Base-by-base conservation (phyloP, 2,113 vertebrate species). In the Paratilapia polleni region DNA sequence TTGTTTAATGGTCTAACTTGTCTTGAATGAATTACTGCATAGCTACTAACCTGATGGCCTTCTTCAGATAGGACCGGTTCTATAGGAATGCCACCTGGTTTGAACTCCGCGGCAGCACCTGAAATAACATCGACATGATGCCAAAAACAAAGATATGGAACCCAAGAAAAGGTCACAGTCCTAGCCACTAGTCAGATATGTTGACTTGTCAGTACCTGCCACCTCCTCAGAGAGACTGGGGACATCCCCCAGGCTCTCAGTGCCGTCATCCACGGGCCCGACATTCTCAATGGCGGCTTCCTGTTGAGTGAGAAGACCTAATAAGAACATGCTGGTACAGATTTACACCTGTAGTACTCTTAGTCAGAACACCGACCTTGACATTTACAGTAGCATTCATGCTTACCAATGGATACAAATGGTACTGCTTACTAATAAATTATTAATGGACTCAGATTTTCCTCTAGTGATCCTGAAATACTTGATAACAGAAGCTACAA, bases 221-320 rank as follows among this genome's bases (percentile, higher is more conserved):
- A 93, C 34, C 77, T 96, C 95, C 77, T 96, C 96, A 1, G 94
- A 94, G 47, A 96, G 94, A 87, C 94, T 95, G 17, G 95, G 94
- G 54, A 90, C 94, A 52, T 96, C 95, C 8, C 95, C 93, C 78
- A 96, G 86, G 73, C 96, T 96, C 89, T 95, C 95, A 0, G 94
- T 95, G 62, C 96, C 96, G 61, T 96, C 96, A 8, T 96, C 96
- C 68, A 93, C 89, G 5, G 92, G 89, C 41, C 94, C 95, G 0
- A 94, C 84, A 78, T 86, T 92, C 79, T 96, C 96, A 47, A 89
- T 88, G 24, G 94, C 93, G 56, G 88, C 94, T 79, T 96, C 96
- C 96, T 96, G 90, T 36, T 74, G 77, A 28, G 77, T 12, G 74
- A 82, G 77, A 75, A 64, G 36, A 87, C 36, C 59, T 57, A 52